Conservation (phyloP, 2,113 vertebrate genomes). For the Pontoporia blainvillei region DNA sequence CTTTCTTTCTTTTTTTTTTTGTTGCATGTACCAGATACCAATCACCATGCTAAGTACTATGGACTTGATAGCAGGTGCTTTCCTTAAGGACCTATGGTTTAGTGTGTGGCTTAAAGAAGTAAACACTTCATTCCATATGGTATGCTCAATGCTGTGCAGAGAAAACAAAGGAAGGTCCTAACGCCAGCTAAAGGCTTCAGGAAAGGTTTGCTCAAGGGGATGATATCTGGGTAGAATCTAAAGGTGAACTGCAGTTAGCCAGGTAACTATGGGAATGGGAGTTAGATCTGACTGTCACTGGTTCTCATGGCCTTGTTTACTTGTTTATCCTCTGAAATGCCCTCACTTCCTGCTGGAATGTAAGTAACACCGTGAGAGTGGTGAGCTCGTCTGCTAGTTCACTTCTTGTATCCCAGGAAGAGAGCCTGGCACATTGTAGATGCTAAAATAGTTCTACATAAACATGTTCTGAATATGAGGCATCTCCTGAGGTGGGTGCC, state of each 20-base stretch:
- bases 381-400: neutral
- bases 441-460: neutral
- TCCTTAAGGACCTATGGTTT: neutral
- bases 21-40: neutral
- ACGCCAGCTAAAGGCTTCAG: neutral
- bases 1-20: neutral
- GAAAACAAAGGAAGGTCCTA: neutral
- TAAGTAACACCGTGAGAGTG: rapidly evolving
- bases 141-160: no score
- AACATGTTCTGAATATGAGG: no score
- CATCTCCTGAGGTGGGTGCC: neutral
- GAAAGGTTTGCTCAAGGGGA: neutral
- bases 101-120: neutral
- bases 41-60: neutral
- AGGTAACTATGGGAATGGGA: neutral
- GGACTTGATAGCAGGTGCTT: neutral
- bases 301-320: neutral
- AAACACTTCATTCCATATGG: neutral
- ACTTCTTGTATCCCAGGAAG: neutral
- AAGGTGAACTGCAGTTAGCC: neutral
- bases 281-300: neutral
- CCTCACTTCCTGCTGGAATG: neutral
- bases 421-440: no score
- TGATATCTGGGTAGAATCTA: neutral
- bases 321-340: neutral